phyloP scores from a whole-genome alignment of 2,888 invertebrate genomes.

The Eupithecia exiguata region DNA sequence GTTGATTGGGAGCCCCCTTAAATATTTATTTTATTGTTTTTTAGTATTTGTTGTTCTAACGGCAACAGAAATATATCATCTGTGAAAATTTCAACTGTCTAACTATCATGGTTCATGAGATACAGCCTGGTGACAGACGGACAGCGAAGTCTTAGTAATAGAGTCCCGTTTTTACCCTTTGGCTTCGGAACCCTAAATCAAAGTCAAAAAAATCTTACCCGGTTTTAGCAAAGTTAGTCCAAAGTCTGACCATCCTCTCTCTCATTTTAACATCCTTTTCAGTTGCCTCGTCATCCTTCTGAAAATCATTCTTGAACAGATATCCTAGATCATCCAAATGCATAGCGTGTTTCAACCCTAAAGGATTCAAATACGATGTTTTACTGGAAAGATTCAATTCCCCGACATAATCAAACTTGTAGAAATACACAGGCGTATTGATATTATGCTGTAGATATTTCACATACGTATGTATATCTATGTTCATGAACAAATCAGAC shows the following conservation, averaged over 20 bases:
- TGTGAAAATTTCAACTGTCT: too few relatives aligned
- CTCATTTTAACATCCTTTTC: constrained; percentile 70
- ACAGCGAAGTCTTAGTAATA: too few relatives aligned
- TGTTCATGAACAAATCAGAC: constrained; percentile 64
- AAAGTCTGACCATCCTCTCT: constrained; percentile 72
- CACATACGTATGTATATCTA: constrained; percentile 68
- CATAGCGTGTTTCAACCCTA: constrained; percentile 59
- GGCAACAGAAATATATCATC: too few relatives aligned
- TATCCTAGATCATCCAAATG: constrained; percentile 75
- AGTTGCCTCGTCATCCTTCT: constrained; percentile 64
- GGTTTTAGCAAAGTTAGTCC: constrained; percentile 79
- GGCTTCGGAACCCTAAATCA: too few relatives aligned
- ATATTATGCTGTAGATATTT: constrained; percentile 66
- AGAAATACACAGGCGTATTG: constrained; percentile 70
- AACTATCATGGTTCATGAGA: too few relatives aligned
- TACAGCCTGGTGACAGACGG: too few relatives aligned
- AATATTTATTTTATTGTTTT: too few relatives aligned
- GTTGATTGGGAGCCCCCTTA: too few relatives aligned
- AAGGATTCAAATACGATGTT: constrained; percentile 40
- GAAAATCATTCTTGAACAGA: constrained; percentile 66
- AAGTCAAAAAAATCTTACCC: constrained; percentile 72
- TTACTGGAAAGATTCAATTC: constrained; percentile 64
- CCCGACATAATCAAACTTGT: constrained; percentile 75
- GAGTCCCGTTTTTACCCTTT: too few relatives aligned
- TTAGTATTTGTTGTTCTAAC: too few relatives aligned